Base-by-base conservation (phyloP, 2,888 invertebrate genomes). In the Slavum lentiscoides region DNA sequence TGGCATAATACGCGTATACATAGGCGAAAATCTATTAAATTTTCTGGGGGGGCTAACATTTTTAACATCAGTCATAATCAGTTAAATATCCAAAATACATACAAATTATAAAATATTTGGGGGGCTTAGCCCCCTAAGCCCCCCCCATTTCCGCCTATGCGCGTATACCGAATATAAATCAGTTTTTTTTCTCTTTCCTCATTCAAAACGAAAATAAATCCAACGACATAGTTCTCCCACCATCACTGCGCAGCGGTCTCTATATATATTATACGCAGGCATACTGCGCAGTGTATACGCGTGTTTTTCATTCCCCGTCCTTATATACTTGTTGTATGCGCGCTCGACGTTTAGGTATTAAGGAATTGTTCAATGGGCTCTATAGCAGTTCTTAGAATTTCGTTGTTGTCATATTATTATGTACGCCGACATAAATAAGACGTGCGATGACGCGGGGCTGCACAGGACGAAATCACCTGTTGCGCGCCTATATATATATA, bases 401-500 rank as follows among this genome's bases (percentile, higher is more conserved):
- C 21, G 13, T 39, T 58, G 23, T 75, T 55, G 21, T 17, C 11
- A 11, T 9, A 5, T 49, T 49, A 11, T 49, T 2, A 6, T 39
- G 7, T 39, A 39, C 39, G 7, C 39, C 3, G 3, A 39, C 7
- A 39, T 39, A 39, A 6, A 39, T 39, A 7, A 6, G 39, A n/a
- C n/a, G n/a, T n/a, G n/a, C n/a, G n/a, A n/a, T n/a, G n/a, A n/a
- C n/a, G n/a, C n/a, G n/a, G n/a, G n/a, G n/a, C n/a, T n/a, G n/a
- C n/a, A n/a, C n/a, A 74, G 17, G 39, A 66, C 55, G 58, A 66
- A 74, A 74, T 75, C 74, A 75, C 74, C 74, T 75, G 74, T 75
- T 75, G 74, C 39, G 58, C 37, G 30, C 30, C 30, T 30, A 30
- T 4, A 30, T 4, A 30, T 30, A 30, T 30, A 30, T 4, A 30